Percentiles rank a stretch among this genome's conserved stretches.
Evolutionary conservation across 2,113 vertebrate genomes (phyloP).

Genomic region (Pedetes capensis): DNA sequence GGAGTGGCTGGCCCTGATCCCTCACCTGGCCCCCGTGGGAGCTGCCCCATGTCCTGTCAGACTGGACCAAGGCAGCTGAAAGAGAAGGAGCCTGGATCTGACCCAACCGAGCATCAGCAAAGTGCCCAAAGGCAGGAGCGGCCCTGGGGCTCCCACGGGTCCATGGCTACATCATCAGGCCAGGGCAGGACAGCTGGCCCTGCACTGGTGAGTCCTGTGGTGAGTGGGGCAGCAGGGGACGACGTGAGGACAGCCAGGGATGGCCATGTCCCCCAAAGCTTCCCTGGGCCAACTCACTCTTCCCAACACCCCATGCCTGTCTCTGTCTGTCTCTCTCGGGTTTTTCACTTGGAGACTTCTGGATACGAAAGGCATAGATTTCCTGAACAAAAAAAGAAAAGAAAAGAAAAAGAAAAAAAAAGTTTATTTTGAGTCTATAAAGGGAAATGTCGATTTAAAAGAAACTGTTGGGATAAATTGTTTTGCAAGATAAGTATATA

Average conservation of each 20-base stretch:
- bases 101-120: neutral
- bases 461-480: neutral
- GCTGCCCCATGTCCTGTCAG: rapidly evolving
- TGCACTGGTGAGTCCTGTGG: rapidly evolving
- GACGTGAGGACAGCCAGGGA: too few relatives aligned
- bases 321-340: too few relatives aligned
- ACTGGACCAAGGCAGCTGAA: rapidly evolving
- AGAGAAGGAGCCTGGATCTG: neutral
- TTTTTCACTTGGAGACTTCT: neutral
- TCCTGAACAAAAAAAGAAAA: too few relatives aligned
- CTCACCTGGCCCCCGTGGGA: rapidly evolving
- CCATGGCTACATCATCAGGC: rapidly evolving
- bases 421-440: neutral
- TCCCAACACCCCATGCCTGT: rapidly evolving
- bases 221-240: rapidly evolving
- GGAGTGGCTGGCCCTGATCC: rapidly evolving
- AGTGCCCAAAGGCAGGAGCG: rapidly evolving
- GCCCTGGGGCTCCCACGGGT: rapidly evolving
- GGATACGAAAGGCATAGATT: neutral
- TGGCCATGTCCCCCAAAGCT: rapidly evolving
- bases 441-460: neutral
- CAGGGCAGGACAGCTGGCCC: rapidly evolving
- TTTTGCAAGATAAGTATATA: neutral
- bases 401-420: neutral
- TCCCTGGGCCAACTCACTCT: rapidly evolving